phyloP scores from a whole-genome alignment of 2,113 vertebrate genomes.

The Turnix velox region DNA sequence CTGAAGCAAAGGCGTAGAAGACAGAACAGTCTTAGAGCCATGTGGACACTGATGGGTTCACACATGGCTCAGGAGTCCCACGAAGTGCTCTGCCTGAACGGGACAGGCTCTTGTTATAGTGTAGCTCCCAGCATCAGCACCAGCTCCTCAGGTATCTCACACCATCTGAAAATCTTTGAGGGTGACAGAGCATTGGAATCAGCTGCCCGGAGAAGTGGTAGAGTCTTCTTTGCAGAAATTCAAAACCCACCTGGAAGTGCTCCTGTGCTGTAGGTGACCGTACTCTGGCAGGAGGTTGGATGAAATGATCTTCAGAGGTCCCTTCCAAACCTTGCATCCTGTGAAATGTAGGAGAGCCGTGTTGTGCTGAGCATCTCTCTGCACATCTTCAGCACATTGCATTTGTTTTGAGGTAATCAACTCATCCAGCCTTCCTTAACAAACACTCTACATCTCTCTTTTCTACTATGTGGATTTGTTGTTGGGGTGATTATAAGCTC shows the following conservation, averaged over 20 bases:
- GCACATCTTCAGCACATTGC: not conserved
- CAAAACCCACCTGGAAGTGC: not conserved
- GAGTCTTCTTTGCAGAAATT: not conserved
- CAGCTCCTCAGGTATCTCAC: not conserved
- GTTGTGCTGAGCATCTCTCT: not conserved
- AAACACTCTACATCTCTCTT: not conserved
- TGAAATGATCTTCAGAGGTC: not conserved
- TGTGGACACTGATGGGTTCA: rapidly evolving
- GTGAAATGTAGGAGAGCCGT: not conserved
- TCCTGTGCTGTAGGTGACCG: not conserved
- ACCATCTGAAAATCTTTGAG: not conserved
- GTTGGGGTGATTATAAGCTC: not conserved
- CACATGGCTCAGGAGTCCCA: not conserved
- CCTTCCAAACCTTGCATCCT: not conserved
- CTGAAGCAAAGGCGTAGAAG: not conserved
- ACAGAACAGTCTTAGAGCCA: not conserved
- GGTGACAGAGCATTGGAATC: not conserved
- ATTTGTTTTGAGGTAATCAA: not conserved
- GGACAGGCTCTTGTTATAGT: not conserved
- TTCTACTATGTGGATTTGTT: not conserved
- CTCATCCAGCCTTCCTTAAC: not conserved
- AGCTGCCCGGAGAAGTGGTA: not conserved
- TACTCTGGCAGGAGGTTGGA: not conserved
- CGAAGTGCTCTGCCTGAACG: rapidly evolving
- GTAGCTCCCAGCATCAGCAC: not conserved